Base-by-base conservation (phyloP, 35 echinoderm and acorn worm species). In the Apostichopus japonicus region DNA sequence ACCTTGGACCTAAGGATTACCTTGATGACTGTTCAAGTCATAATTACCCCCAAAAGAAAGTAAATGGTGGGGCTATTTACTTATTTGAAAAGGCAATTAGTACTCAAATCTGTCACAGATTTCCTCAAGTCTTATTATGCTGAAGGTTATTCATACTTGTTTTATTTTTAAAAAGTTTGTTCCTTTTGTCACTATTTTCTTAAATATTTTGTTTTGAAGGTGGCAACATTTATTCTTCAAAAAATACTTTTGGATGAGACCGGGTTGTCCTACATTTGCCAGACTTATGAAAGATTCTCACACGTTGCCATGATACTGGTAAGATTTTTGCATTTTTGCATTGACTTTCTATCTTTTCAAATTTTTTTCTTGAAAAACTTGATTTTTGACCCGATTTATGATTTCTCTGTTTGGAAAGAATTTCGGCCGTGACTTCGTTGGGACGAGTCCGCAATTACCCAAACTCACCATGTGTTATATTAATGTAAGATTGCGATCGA, bases 261-360 rank as follows among this genome's bases (percentile, higher is more conserved):
- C 6, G 97, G 95, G 13, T 79, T 99, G 6, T 98, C 97, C 15
- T 99, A 99, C 89, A 99, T 99, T 19, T 99, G 97, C 77, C 97
- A 99, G 87, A 99, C 97, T 1, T 99, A 99, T 19, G 97, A 99
- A 59, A 94, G 97, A 93, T 99, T 99, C 86, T 99, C 97, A 90
- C 97, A 99, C 92, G 97, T 99, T 16, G 97, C 97, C 5, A 99
- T 99, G 97, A 99, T 99, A 71, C 84, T 99, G 82, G 97, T 99
- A 86, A 94, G 97, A 19, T 16, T 21, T 86, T 86, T 0, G n/a
- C n/a, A 15, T 19, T 44, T 33, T 44, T 44, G 2, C 2, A 44
- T 44, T 44, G 33, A 44, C 2, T 15, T 72, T 15, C 11, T 72
- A 15, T n/a, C 4, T 1, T n/a, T 3, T 72, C 67, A 72, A 13